These are phyloP conservation scores for Sceloporus tristichus DNA, from an alignment of 2,113 vertebrate species.

Conservation along the genomic window DNA sequence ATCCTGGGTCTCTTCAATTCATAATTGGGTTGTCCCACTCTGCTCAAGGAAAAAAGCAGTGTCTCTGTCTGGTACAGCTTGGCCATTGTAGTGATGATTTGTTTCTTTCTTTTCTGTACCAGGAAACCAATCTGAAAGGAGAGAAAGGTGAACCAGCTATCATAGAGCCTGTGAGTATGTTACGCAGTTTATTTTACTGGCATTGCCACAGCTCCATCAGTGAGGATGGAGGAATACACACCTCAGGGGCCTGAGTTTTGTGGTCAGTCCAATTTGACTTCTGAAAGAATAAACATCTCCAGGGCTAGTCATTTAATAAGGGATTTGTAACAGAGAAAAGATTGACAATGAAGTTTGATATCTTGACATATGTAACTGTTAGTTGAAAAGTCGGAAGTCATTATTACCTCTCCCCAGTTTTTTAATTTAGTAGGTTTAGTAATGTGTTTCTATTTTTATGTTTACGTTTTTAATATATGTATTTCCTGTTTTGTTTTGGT, in stretches of 20 bases:
- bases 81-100: not conserved
- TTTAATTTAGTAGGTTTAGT: no score
- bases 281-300: not conserved
- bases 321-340: no score
- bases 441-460: no score
- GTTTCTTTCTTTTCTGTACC: not conserved
- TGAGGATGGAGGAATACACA: not conserved
- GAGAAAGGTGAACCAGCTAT: conserved; percentile 84
- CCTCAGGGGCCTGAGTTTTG: not conserved
- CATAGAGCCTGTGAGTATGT: conserved; percentile 80
- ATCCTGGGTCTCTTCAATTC: not conserved
- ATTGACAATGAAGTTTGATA: no score
- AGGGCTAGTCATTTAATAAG: not conserved
- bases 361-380: no score
- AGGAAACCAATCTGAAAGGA: conserved; percentile 76
- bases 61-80: not conserved
- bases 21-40: not conserved
- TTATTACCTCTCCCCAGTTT: no score
- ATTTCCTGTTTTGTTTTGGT: no score
- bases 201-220: not conserved
- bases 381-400: no score
- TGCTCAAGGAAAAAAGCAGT: not conserved
- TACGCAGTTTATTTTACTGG: not conserved
- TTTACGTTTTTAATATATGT: no score
- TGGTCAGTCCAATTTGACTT: not conserved